A percentile compares a stretch with the other conserved stretches of the same genome.
Evolutionary conservation across 2,888 invertebrate species (phyloP).

Genomic region (Tupiocoris notatus): DNA sequence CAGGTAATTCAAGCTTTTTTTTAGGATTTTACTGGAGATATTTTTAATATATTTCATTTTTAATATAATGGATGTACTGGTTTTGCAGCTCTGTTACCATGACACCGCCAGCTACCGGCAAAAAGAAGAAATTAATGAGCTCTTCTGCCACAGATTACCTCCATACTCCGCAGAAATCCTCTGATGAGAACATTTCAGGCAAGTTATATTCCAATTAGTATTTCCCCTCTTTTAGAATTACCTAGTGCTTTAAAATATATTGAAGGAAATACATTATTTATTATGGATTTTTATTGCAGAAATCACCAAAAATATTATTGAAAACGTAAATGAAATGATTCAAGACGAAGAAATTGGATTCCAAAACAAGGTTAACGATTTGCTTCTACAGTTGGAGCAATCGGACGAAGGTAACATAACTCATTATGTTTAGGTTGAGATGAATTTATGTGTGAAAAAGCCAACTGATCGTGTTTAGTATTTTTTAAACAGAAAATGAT

Average conservation of each 20-base stretch:
- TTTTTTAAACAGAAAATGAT: no score
- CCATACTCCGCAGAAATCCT: not conserved
- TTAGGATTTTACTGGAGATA: no score
- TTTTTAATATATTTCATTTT: no score
- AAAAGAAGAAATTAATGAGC: conserved; percentile 23
- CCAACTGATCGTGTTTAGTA: no score
- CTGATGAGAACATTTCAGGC: not conserved
- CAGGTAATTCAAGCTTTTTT: conserved; percentile 5
- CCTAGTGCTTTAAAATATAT: no score
- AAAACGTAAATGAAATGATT: conserved; percentile 21
- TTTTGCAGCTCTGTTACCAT: conserved; percentile 28
- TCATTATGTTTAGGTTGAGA: no score
- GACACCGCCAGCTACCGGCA: conserved; percentile 23
- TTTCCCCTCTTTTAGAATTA: not conserved
- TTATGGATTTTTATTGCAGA: not conserved
- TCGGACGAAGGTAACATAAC: not conserved
- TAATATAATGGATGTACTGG: no score
- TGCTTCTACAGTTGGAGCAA: conserved; percentile 20
- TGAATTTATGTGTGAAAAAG: no score
- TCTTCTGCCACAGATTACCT: conserved; percentile 1
- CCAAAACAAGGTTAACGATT: conserved; percentile 13
- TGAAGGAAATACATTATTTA: conserved; percentile 3
- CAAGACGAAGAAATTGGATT: conserved; percentile 20
- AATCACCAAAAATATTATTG: conserved; percentile 21
- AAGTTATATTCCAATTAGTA: not conserved